Evolutionary conservation across 2,113 vertebrate genomes (phyloP).

Genomic region (Epinephelus lanceolatus): DNA sequence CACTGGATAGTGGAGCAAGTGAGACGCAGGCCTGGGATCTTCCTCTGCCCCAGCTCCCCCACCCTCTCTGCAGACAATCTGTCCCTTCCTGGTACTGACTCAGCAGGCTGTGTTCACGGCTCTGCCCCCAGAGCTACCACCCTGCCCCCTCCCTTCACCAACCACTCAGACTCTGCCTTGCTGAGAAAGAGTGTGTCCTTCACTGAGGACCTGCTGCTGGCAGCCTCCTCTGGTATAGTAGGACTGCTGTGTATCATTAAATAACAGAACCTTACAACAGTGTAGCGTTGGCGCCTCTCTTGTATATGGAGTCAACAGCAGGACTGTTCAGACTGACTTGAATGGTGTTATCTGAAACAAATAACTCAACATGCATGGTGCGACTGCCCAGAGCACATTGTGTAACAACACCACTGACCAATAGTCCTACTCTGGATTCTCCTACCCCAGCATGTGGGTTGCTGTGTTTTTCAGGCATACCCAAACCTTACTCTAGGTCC

Average conservation of each 20-base stretch:
- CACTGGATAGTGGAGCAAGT: slow-evolving; percentile 81
- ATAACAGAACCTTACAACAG: slow-evolving; percentile 36
- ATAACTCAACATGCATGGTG: slow-evolving; percentile 37
- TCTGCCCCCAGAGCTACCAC: slow-evolving; percentile 84
- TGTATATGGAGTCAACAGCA: slow-evolving; percentile 19
- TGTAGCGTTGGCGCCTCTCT: slow-evolving; percentile 9
- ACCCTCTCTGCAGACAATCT: slow-evolving; percentile 88
- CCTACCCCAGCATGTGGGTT: slow-evolving; percentile 46
- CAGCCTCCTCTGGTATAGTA: slow-evolving; percentile 91
- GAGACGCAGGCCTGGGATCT: slow-evolving; percentile 88
- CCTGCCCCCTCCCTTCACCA: slow-evolving; percentile 88
- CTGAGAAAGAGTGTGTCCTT: slow-evolving; percentile 99
- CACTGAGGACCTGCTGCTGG: slow-evolving; percentile 97
- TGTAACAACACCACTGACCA: slow-evolving; percentile 13
- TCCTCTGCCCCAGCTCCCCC: slow-evolving; percentile 93
- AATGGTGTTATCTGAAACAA: slow-evolving; percentile 25
- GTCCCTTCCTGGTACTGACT: slow-evolving; percentile 88
- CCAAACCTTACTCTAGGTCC: neutral
- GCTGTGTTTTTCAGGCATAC: slow-evolving; percentile 5
- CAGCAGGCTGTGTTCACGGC: slow-evolving; percentile 78
- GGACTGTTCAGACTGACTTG: slow-evolving; percentile 18
- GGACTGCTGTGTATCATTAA: slow-evolving; percentile 84
- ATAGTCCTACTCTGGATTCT: slow-evolving; percentile 5
- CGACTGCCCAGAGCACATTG: slow-evolving; percentile 6
- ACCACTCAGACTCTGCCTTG: slow-evolving; percentile 90